These are phyloP conservation scores for Torymus auratus DNA, from an alignment of 2,888 invertebrate species.

Conservation along the genomic window DNA sequence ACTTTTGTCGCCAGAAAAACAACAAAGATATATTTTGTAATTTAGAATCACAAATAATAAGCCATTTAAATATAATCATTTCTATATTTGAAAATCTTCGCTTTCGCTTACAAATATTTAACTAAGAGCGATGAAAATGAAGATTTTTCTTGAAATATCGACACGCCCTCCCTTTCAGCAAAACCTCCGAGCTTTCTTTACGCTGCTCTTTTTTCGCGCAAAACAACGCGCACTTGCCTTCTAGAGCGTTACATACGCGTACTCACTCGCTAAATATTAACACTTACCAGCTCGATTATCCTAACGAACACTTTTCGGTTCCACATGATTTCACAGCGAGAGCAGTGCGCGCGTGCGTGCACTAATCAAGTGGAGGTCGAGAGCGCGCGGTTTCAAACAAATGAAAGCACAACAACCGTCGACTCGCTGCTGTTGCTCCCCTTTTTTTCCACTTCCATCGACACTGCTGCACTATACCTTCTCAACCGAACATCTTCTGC, in stretches of 20 bases:
- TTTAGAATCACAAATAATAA: no score
- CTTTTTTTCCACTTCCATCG: constrained; percentile 44
- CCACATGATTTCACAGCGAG: constrained; percentile 70
- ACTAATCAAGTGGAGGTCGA: constrained; percentile 52
- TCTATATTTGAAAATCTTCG: no score
- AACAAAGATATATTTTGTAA: no score
- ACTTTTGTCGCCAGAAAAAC: no score
- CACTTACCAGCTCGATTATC: constrained; percentile 74
- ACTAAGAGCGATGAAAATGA: no score
- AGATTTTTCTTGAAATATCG: no score
- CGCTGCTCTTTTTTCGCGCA: background rate
- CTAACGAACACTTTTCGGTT: constrained; percentile 74
- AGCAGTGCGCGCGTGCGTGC: constrained; percentile 35
- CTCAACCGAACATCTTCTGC: constrained; percentile 30
- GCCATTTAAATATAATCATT: no score
- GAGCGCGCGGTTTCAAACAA: constrained; percentile 37
- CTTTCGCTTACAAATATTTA: no score
- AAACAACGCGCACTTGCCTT: constrained; percentile 4
- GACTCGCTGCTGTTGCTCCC: constrained; percentile 47
- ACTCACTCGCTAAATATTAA: constrained; percentile 2
- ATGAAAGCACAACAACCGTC: constrained; percentile 45
- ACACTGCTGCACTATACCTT: background rate
- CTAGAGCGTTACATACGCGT: constrained; percentile 1
- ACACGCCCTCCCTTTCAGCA: background rate
- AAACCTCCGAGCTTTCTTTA: constrained; percentile 3